Base-by-base conservation (phyloP, 2,113 vertebrate genomes). In the Semicossyphus pulcher region DNA sequence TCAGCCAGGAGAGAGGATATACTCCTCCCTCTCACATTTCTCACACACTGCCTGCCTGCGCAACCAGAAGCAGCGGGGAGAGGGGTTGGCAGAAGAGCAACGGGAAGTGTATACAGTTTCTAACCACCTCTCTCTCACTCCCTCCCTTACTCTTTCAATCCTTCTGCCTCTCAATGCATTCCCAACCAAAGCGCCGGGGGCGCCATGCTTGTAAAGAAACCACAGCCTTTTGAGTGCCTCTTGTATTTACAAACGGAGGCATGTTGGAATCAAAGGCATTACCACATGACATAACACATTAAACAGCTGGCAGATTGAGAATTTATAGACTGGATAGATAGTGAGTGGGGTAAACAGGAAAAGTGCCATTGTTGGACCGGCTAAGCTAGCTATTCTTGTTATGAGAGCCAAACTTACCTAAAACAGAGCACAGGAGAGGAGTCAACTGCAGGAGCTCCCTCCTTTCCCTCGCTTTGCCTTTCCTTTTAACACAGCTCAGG, bases 271-370 rank as follows among this genome's bases (percentile, higher is more conserved):
- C 97, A 99, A 97, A 99, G 96, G 96, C 94, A 96, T 97, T 97
- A 96, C 97, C 97, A 96, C 95, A 98, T 97, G 97, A 97, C 97
- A 97, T 95, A 96, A 97, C 95, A 94, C 96, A 97, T 97, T 97
- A 98, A 98, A 96, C 96, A 96, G 95, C 94, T 96, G 95, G 95
- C 95, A 93, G 94, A 94, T 94, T 93, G 95, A 95, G 95, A 90
- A 97, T 97, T 97, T 97, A 97, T 95, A 94, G 95, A 94, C 92
- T 86, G 92, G 87, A 93, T 90, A 94, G 93, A 92, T 89, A 63
- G 83, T 93, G 94, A 95, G 94, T 93, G 95, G 94, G 88, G 92
- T 84, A 83, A 95, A 93, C 90, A 82, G 93, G 93, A 94, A 90
- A 51, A 45, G 1, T 29, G 91, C 89, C 92, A 93, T 93, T 95